Evolutionary conservation across 2,113 vertebrate species (phyloP), one percentile per base, ranked within the genome.

Genomic region (Myrmophylax atrothorax): DNA sequence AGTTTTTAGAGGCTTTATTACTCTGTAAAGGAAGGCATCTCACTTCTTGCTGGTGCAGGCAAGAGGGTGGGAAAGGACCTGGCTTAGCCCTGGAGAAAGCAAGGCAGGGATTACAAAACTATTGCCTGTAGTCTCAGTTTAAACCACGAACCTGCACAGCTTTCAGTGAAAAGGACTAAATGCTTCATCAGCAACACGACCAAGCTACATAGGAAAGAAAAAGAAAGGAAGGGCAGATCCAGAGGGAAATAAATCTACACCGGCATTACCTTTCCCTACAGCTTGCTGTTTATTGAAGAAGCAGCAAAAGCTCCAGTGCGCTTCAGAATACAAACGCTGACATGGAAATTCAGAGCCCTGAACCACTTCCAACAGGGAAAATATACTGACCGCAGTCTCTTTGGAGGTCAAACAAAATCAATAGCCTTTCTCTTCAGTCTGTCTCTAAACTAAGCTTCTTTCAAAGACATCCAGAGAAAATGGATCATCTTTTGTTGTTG

Each of bases 341-440:
- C 97, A 66, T 0, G 37, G 64, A 88, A 96, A 93, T 95, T 94
- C 63, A 94, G 87, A 96, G 96, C 86, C 77, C 79, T 95, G 97
- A 90, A 68, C 64, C 7, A 6, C 78, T 91, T 96, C 94, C 94
- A 95, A 55, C 33, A 35, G 87, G 84, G 94, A 97, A 92, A 94
- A 52, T 84, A 96, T 86, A 96, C 86, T 91, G 94, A 96, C 96
- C 93, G n/a, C 94, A 97, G 96, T 94, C 82, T 81, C 56, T 93
- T 85, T 96, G 79, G 96, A 98, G 95, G 97, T 97, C 97, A 97
- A 70, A 90, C 93, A 77, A 96, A 97, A 97, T 97, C 97, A 92
- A 97, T 90, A 91, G 78, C 88, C 83, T 96, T 95, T 84, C 96
- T 92, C 87, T 94, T 69, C 90, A 94, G 96, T 93, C 94, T 90